phyloP scores from a whole-genome alignment of 2,113 vertebrate genomes.

The Anseranas semipalmata region DNA sequence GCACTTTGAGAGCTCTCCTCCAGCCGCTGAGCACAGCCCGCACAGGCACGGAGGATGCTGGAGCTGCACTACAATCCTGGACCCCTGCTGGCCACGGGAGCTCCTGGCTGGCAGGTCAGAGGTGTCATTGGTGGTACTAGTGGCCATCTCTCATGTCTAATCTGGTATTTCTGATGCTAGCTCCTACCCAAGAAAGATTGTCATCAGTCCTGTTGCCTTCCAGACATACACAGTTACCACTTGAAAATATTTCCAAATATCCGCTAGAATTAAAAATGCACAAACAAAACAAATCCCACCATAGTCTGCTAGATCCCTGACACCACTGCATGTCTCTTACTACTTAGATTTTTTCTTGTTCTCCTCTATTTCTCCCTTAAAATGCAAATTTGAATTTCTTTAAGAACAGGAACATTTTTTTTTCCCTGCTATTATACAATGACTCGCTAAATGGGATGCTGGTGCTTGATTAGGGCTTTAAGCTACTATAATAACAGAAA shows the following conservation, averaged over 20 bases:
- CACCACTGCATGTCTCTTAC: background rate
- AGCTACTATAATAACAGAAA: background rate
- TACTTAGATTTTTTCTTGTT: background rate
- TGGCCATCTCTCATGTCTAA: background rate
- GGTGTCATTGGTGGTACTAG: background rate
- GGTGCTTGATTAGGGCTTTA: background rate
- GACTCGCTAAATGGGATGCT: background rate
- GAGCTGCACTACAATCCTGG: background rate
- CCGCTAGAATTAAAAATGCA: background rate
- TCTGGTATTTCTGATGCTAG: background rate
- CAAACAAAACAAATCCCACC: background rate
- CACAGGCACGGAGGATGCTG: background rate
- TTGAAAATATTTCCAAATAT: background rate
- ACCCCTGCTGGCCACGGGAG: rapidly evolving
- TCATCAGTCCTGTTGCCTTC: background rate
- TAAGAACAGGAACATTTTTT: background rate
- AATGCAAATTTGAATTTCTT: conserved; percentile 14
- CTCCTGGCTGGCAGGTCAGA: too few relatives aligned
- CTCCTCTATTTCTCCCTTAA: background rate
- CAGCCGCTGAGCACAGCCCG: background rate
- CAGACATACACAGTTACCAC: background rate
- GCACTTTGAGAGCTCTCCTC: background rate
- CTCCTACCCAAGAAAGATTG: background rate
- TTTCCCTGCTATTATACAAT: background rate
- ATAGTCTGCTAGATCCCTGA: background rate